These are phyloP conservation scores for Bombus waltoni DNA, from an alignment of 1,140 invertebrate species.

Conservation along the genomic window DNA sequence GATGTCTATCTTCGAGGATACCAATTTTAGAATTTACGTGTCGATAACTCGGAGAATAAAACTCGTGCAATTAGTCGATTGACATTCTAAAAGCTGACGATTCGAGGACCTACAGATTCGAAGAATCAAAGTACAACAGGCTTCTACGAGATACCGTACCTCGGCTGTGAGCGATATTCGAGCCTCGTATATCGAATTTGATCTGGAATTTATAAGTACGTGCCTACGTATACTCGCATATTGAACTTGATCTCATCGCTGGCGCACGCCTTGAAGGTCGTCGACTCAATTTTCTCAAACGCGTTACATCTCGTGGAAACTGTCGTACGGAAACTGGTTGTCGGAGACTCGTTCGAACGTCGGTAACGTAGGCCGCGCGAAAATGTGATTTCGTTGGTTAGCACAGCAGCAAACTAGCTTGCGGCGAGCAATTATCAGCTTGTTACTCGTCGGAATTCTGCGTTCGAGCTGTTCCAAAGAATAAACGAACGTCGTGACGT, in stretches of 20 bases:
- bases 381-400: constrained; percentile 68
- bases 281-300: constrained; percentile 63
- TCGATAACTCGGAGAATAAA: no score
- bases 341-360: neutral
- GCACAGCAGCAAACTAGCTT: constrained; percentile 18
- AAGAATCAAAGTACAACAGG: no score
- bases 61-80: no score
- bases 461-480: constrained; percentile 19
- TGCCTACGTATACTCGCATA: no score
- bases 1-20: no score
- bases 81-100: no score
- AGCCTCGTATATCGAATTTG: neutral
- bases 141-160: no score
- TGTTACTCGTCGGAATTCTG: constrained; percentile 25
- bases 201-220: neutral
- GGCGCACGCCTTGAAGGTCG: constrained; percentile 29
- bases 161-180: no score
- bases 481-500: neutral
- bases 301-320: neutral
- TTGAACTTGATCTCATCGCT: neutral
- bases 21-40: no score
- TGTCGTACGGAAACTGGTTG: neutral
- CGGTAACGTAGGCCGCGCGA: constrained; percentile 48
- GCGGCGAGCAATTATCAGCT: constrained; percentile 73
- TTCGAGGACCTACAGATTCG: no score